Evolutionary conservation across 92 coral and sea anemone genomes (phyloP), one percentile per base, ranked within the genome.

Genomic region (Porites cylindrica): DNA sequence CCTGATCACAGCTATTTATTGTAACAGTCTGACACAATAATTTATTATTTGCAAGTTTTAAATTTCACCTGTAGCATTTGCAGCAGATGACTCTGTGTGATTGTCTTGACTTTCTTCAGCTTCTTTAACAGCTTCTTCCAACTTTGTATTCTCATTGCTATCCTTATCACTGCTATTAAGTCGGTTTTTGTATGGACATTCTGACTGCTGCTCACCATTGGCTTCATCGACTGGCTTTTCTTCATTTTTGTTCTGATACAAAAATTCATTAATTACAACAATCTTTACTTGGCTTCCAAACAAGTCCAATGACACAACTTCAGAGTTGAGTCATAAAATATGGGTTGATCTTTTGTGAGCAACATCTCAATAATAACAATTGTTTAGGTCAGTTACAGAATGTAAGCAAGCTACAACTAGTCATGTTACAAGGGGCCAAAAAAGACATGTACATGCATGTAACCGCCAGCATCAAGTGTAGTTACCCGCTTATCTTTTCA

Each of bases 111-210:
- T 62, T 51, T 87, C 90, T 63, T 88, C 86, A 7, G 70, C 88
- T 64, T 87, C 76, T 76, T 78, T 85, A 32, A 82, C 86, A 38
- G 67, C 77, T 54, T 85, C 93, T 43, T 88, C 83, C 51, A 81
- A 51, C 60, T 87, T 76, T 10, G 64, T 38, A 3, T 76, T 73
- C 23, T 43, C 83, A 62, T 83, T 61, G 4, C 72, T 21, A 21
- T 79, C 88, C 29, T 47, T 68, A 32, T 59, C 77, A 32, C 79
- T 70, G 23, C 66, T 54, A 24, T 62, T 83, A 51, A 59, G 50
- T 4, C 26, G 7, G 18, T 83, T 83, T 61, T 73, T 83, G 73
- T 83, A 83, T 0, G 66, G 79, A 64, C 80, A 83, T 58, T 89
- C 90, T 18, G 61, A 81, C 58, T 81, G 82, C 58, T 81, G 82